Base-by-base conservation (phyloP, 2,797 vertebrate species). In the Girardinus metallicus region DNA sequence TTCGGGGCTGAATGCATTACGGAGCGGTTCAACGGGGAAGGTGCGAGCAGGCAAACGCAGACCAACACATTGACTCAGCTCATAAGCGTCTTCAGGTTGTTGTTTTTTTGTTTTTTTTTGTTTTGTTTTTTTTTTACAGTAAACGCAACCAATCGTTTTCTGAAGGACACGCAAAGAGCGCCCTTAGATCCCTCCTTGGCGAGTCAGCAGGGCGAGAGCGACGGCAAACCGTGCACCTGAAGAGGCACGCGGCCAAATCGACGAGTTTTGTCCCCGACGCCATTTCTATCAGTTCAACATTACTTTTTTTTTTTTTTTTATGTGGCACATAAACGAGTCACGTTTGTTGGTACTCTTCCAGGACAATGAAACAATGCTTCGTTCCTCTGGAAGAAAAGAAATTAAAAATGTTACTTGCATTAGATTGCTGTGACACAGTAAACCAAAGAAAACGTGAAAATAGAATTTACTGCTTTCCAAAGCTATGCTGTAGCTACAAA, bases 1-100 rank as follows among this genome's bases (percentile, higher is more conserved):
- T 86, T 85, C 23, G 80, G 75, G 88, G 76, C 79, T 75, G 83
- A 90, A 92, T 91, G 87, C 86, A 92, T 92, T 83, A 90, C 87
- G 83, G 83, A 81, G 84, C 76, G 85, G 85, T 92, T 88, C 91
- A 88, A 85, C 85, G 83, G 76, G 53, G 73, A 88, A 78, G 70
- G 87, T 73, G 84, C 73, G 79, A 73, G 79, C 73, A 44, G 73
- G 44, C n/a, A 13, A 60, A 82, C 72, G 84, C 57, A 66, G 78
- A 84, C 70, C 55, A 51, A 85, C 82, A 87, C 82, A 77, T 75
- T 87, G 88, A 87, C 82, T 89, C 86, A 85, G 85, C 87, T 84
- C 72, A 71, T 51, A 47, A 80, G 77, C 83, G 76, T 82, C 71
- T 29, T 57, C 36, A 21, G 5, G 36, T 79, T 53, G 47, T 21